Percentiles rank a stretch among this genome's conserved stretches.
These are phyloP conservation scores for Diachasma alloeum DNA, from an alignment of 1,140 invertebrate genomes.

Conservation along the genomic window DNA sequence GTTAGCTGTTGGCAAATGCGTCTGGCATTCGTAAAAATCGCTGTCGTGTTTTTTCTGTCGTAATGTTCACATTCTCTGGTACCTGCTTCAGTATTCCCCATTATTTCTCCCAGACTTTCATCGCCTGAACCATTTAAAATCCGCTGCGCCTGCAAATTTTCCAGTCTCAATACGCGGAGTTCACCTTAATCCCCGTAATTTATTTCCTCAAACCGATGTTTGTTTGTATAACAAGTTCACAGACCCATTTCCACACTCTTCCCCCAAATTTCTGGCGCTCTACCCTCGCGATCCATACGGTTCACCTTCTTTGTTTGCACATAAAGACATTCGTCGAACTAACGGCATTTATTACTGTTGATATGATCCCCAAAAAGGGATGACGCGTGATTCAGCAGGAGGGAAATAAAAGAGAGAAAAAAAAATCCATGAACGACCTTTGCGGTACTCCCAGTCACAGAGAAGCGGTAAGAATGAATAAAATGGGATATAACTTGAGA, in stretches of 20 bases:
- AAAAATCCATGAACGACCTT: constrained; percentile 35
- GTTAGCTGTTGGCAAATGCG: neutral
- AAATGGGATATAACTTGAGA: constrained; percentile 47
- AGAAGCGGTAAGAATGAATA: constrained; percentile 40
- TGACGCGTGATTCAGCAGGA: neutral
- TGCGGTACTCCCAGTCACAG: constrained; percentile 42
- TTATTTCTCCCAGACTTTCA: too few relatives aligned
- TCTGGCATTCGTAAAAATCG: too few relatives aligned
- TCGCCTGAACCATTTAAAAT: too few relatives aligned
- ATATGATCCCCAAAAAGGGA: neutral
- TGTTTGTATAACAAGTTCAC: neutral
- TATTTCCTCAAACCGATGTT: neutral
- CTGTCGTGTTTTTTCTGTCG: too few relatives aligned
- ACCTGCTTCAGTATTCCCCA: too few relatives aligned
- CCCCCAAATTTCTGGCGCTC: too few relatives aligned
- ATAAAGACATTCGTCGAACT: neutral
- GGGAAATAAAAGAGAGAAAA: neutral
- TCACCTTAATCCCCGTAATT: too few relatives aligned
- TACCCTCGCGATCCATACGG: too few relatives aligned
- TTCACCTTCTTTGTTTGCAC: neutral
- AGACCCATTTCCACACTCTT: neutral
- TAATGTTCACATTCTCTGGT: too few relatives aligned
- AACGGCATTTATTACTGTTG: neutral
- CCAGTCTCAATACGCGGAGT: too few relatives aligned
- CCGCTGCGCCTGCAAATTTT: too few relatives aligned